Evolutionary conservation across 2,888 invertebrate genomes (phyloP).

Genomic region (Cryptus viduatorius): DNA sequence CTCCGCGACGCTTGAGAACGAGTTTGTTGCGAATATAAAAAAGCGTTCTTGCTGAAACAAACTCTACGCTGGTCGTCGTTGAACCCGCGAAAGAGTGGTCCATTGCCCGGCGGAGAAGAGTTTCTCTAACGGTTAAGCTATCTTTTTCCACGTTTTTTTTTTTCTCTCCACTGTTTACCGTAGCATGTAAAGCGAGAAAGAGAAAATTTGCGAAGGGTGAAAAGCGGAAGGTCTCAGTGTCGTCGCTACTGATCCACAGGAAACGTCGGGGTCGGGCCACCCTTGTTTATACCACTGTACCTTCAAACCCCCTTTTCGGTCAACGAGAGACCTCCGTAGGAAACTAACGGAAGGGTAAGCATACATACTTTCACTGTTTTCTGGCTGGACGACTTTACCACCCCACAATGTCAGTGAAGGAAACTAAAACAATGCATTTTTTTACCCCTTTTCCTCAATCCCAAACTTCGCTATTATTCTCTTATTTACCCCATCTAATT

Average conservation of each 20-base stretch:
- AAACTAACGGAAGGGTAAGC: conserved; percentile 29
- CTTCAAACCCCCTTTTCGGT: conserved; percentile 35
- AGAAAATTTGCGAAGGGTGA: conserved; percentile 82
- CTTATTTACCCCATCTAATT: conserved; percentile 28
- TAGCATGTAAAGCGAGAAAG: conserved; percentile 71
- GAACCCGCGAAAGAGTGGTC: conserved; percentile 74
- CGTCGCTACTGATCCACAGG: conserved; percentile 75
- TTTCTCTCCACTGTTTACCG: conserved; percentile 44
- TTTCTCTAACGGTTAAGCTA: conserved; percentile 66
- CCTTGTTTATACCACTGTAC: conserved; percentile 68
- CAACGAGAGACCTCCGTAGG: conserved; percentile 36
- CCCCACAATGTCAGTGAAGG: conserved; percentile 12
- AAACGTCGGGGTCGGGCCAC: conserved; percentile 47
- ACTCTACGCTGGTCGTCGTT: conserved; percentile 74
- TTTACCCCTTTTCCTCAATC: conserved; percentile 7
- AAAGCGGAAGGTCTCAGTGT: conserved; percentile 79
- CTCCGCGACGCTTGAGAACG: conserved; percentile 21
- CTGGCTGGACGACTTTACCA: conserved; percentile 47
- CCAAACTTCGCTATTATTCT: conserved; percentile 11
- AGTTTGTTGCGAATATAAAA: conserved; percentile 60
- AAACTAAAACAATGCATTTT: conserved; percentile 26
- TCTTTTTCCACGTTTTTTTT: conserved; percentile 32
- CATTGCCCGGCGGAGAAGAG: conserved; percentile 78
- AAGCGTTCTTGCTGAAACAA: conserved; percentile 82
- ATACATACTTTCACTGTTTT: conserved; percentile 44